Base-by-base conservation (phyloP, 2,113 vertebrate species). In the Mustela nigripes region DNA sequence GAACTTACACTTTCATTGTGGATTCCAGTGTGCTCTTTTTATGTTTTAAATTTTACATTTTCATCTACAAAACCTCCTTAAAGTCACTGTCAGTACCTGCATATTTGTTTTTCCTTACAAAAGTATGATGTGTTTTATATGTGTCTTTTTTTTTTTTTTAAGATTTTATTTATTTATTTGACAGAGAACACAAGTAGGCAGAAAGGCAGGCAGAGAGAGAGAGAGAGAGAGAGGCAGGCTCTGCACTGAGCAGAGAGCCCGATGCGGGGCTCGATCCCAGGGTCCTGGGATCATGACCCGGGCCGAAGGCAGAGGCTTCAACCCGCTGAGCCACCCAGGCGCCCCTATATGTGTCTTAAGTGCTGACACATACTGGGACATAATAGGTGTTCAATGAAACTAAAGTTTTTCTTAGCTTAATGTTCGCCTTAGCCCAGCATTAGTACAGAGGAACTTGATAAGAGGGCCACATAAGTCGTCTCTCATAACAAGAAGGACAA, bases 31-130 rank as follows among this genome's bases (percentile, higher is more conserved):
- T 24, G 36, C 7, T 45, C 4, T 74, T 60, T 83, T 21, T n/a
- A 39, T 56, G 8, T 88, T 95, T 89, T 76, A 86, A 92, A n/a
- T 31, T n/a, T 80, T 50, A 76, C n/a, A 11, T 78, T 74, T 93
- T 71, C 62, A 84, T 31, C 67, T 82, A 28, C 14, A 74, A 89
- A 87, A 39, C 8, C 45, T 69, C 24, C n/a, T 81, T 69, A 69
- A 88, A 78, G 69, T 76, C 50, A 76, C 62, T 33, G 33, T 63
- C 14, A 33, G 16, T 42, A 74, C 56, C 45, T n/a, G 11, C 26
- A 86, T 71, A 62, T 76, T 42, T 21, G 42, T 62, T 96, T 83
- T 56, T 83, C 12, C 33, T 88, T 91, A 56, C 3, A n/a, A 48
- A 95, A 69, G 1, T 21, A 33, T 42, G 21, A 39, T 62, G 24